Percentiles rank a stretch among this genome's conserved stretches.
These are phyloP conservation scores for Actinernus sp. DNA, from an alignment of 92 coral and sea anemone species.

Conservation along the genomic window DNA sequence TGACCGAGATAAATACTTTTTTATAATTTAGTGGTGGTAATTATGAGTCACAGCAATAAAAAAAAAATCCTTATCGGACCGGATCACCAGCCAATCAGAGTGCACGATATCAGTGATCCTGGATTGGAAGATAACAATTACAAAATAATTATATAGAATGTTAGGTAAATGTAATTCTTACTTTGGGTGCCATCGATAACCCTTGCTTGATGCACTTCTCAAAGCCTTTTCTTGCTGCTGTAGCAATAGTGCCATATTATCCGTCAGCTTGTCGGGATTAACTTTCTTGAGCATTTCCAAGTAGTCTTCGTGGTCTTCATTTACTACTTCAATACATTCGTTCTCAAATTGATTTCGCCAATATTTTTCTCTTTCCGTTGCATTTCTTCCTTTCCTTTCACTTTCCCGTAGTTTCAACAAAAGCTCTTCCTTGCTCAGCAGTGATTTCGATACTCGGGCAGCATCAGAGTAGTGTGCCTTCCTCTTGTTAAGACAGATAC, in stretches of 20 bases:
- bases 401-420: background rate
- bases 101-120: too few relatives aligned
- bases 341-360: constrained; percentile 21
- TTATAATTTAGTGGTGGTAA: background rate
- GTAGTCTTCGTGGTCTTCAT: constrained; percentile 22
- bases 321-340: constrained; percentile 6
- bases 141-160: background rate
- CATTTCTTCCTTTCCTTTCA: background rate
- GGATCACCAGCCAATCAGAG: too few relatives aligned
- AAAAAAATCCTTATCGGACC: too few relatives aligned
- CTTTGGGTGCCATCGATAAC: constrained; percentile 24
- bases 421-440: constrained; percentile 9
- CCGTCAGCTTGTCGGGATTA: constrained; percentile 10
- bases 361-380: constrained; percentile 12
- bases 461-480: too few relatives aligned
- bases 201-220: background rate
- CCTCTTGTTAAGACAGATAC: too few relatives aligned
- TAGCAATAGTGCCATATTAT: constrained; percentile 15
- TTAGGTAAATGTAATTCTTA: background rate
- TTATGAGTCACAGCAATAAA: background rate
- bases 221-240: constrained; percentile 24
- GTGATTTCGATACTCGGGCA: background rate
- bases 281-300: constrained; percentile 10
- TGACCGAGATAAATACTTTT: background rate
- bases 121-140: background rate